Base-by-base conservation (phyloP, 2,113 vertebrate genomes). In the Leucopsar rothschildi region DNA sequence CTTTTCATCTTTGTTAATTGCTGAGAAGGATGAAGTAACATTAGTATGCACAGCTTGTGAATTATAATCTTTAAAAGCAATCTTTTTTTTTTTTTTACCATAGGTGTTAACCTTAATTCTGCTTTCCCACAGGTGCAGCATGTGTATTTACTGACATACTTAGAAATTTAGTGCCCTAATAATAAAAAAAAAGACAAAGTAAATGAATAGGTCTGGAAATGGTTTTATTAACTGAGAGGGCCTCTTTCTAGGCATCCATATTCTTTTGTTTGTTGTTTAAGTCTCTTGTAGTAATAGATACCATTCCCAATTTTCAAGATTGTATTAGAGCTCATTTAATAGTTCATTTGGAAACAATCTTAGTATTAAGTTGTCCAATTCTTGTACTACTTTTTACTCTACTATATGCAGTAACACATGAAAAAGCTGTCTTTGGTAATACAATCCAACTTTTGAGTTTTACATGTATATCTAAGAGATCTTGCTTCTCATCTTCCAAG, bases 1-100 rank as follows among this genome's bases (percentile, higher is more conserved):
- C 93, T 95, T 93, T 97, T 97, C 79, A 97, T 96, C 94, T 94
- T 68, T 83, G 75, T 86, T 96, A 97, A 95, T 96, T 96, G 91
- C 92, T 53, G 68, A 83, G 88, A 85, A 92, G 77, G 86, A 94
- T 88, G 80, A 95, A 92, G 50, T 60, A 66, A 37, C 53, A 84
- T 95, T 85, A 92, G 77, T 77, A 84, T 84, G 91, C 72, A 60
- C 52, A 68, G 72, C 65, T 79, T 86, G 59, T 88, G 86, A 82
- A 88, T 61, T 52, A 88, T 42, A 70, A 90, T 88, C 81, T 92
- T 90, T 70, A 53, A 94, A 94, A 86, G 44, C 56, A 49, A 21
- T 75, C 35, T 83, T 87, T 86, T 87, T 35, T 35, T 35, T 35
- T 91, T 49, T 88, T 90, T 91, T 93, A 76, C 29, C 35, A 60